Evolutionary conservation across 2,113 vertebrate species (phyloP).

Genomic region (Brachypodius melanocephalos): DNA sequence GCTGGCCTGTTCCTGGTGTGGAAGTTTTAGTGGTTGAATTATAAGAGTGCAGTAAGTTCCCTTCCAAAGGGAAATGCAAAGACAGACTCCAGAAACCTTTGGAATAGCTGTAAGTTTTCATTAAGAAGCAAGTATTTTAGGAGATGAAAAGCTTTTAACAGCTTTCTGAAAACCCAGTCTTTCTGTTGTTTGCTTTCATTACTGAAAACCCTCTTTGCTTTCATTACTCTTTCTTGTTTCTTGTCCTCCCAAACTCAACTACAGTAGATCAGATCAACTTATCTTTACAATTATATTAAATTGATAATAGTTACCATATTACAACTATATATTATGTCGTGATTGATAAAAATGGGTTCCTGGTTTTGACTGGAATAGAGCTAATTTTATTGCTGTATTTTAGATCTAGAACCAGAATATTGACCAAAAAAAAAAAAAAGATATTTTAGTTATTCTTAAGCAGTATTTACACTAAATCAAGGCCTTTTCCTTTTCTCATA

Average conservation of each 20-base stretch:
- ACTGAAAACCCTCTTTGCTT: neutral
- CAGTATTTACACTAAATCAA: neutral
- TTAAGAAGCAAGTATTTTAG: neutral
- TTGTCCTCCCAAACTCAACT: neutral
- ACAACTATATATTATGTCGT: neutral
- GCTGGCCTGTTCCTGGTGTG: neutral
- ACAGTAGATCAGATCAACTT: neutral
- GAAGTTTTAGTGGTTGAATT: conserved; percentile 2
- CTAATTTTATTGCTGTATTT: neutral
- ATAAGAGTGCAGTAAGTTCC: neutral
- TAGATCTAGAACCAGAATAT: neutral
- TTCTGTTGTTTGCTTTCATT: neutral
- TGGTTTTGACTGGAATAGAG: neutral
- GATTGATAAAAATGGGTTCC: neutral
- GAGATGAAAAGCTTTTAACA: neutral
- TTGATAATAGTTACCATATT: neutral
- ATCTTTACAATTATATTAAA: neutral
- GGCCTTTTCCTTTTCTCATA: neutral
- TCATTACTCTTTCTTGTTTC: neutral
- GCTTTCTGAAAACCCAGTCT: neutral
- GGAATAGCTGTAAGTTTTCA: neutral
- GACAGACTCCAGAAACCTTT: neutral
- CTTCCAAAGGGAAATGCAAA: neutral
- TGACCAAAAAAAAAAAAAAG: neutral
- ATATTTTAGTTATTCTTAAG: neutral